phyloP scores from a whole-genome alignment of 2,113 vertebrate species.

The Phaetusa simplex region DNA sequence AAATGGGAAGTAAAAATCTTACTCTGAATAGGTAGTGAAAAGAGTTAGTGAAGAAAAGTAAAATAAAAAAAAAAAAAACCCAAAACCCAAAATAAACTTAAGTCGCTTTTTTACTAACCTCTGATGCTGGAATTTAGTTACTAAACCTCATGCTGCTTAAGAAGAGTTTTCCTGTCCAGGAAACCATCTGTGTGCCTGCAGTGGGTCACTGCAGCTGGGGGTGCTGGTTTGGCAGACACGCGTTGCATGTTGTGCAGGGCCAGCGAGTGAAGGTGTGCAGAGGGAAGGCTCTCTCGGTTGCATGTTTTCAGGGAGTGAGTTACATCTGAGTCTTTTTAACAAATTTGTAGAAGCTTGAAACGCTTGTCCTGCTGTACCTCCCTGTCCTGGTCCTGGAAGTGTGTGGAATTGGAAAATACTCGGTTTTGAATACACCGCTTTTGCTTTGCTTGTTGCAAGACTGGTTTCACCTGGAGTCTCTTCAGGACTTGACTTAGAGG shows the following conservation, averaged over 20 bases:
- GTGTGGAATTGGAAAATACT: background rate
- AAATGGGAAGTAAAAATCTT: background rate
- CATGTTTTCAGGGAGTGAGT: background rate
- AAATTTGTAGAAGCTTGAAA: background rate
- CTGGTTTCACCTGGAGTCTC: background rate
- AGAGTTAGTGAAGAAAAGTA: background rate
- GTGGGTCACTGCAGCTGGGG: background rate
- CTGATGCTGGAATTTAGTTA: background rate
- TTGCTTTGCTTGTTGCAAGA: background rate
- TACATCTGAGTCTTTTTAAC: background rate
- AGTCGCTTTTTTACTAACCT: background rate
- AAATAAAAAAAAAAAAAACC: background rate
- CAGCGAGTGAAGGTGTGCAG: fast-evolving
- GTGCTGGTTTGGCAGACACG: background rate
- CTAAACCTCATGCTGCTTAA: background rate
- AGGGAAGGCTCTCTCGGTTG: background rate
- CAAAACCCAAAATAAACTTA: too few species aligned
- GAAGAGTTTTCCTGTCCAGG: background rate
- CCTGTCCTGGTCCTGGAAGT: fast-evolving
- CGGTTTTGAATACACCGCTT: fast-evolving
- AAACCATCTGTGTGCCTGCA: fast-evolving
- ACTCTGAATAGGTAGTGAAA: background rate
- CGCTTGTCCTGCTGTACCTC: background rate
- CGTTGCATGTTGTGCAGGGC: background rate
- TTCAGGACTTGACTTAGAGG: background rate